A percentile compares a stretch with the other conserved stretches of the same genome.
Evolutionary conservation across 1,140 invertebrate species (phyloP).

Genomic region (Aphelinus atriplicis): DNA sequence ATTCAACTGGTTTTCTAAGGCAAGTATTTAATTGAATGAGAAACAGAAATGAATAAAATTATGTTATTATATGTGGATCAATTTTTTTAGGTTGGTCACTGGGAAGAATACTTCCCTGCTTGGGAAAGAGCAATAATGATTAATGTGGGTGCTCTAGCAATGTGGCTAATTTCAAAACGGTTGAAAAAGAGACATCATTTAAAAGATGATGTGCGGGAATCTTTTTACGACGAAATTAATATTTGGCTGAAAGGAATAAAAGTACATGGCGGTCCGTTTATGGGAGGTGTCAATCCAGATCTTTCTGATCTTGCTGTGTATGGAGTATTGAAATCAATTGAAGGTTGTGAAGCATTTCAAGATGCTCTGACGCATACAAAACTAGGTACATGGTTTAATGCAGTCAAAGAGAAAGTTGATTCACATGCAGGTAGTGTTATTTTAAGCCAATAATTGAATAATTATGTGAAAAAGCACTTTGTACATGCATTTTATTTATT

Average conservation of each 20-base stretch:
- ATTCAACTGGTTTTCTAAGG: conserved; percentile 90
- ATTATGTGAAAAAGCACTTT: conserved; percentile 23
- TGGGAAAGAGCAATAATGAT: conserved; percentile 89
- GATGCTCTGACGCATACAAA: conserved; percentile 82
- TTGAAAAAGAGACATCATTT: conserved; percentile 88
- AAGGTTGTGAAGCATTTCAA: conserved; percentile 92
- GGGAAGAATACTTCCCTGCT: conserved; percentile 87
- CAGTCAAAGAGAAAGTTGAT: conserved; percentile 66
- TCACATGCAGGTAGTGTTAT: conserved; percentile 62
- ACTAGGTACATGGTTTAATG: conserved; percentile 71
- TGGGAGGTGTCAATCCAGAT: conserved; percentile 88
- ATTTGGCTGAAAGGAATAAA: conserved; percentile 81
- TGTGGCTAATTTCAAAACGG: conserved; percentile 92
- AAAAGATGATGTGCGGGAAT: conserved; percentile 87
- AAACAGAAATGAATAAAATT: conserved; percentile 11
- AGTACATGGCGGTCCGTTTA: conserved; percentile 77
- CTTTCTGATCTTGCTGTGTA: conserved; percentile 94
- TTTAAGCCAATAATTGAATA: conserved; percentile 43
- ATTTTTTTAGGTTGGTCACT: conserved; percentile 78
- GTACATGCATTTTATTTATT: conserved; percentile 14
- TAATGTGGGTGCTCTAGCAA: conserved; percentile 92
- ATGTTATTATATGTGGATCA: conserved; percentile 22
- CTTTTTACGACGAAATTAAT: conserved; percentile 89
- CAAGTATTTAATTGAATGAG: conserved; percentile 48
- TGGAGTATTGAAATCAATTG: conserved; percentile 93